A percentile compares a stretch with the other conserved stretches of the same genome.
These are phyloP conservation scores for Scophthalmus maximus DNA, from an alignment of 2,113 vertebrate species.

Conservation along the genomic window DNA sequence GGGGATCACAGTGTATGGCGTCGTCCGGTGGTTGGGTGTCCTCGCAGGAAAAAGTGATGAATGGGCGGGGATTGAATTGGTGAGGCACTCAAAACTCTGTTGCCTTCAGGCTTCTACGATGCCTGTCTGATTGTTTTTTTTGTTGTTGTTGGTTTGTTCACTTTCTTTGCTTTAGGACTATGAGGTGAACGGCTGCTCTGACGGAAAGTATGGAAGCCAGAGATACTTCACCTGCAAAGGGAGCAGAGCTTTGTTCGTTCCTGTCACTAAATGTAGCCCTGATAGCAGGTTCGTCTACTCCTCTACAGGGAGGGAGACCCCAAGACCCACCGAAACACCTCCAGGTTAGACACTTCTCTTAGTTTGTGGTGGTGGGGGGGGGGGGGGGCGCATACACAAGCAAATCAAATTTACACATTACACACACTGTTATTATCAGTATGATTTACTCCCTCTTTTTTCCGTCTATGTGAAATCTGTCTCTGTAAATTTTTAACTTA, in stretches of 20 bases:
- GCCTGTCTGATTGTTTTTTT: background rate
- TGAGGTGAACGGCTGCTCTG: slow-evolving; percentile 70
- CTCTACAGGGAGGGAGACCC: slow-evolving; percentile 11
- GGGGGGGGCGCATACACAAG: background rate
- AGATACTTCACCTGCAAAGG: slow-evolving; percentile 79
- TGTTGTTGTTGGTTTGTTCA: too few species aligned
- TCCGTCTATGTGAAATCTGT: too few species aligned
- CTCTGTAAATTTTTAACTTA: too few species aligned
- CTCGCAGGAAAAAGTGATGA: slow-evolving; percentile 57
- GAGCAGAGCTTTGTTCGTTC: slow-evolving; percentile 79
- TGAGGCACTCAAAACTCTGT: slow-evolving; percentile 48
- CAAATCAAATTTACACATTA: background rate
- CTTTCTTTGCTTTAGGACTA: slow-evolving; percentile 77
- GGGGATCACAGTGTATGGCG: slow-evolving; percentile 77
- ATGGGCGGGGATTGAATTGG: slow-evolving; percentile 83
- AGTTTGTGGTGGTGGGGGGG: too few species aligned
- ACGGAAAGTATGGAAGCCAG: slow-evolving; percentile 69
- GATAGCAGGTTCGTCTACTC: slow-evolving; percentile 75
- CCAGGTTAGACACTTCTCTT: slow-evolving; percentile 62
- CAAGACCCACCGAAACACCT: slow-evolving; percentile 13
- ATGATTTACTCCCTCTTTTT: too few species aligned
- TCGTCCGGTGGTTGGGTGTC: slow-evolving; percentile 81
- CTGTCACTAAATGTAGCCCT: slow-evolving; percentile 75
- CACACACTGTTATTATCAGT: background rate
- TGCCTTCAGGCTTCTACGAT: background rate